Evolutionary conservation across 1,140 invertebrate species (phyloP).

Genomic region (Pogonomyrmex californicus): DNA sequence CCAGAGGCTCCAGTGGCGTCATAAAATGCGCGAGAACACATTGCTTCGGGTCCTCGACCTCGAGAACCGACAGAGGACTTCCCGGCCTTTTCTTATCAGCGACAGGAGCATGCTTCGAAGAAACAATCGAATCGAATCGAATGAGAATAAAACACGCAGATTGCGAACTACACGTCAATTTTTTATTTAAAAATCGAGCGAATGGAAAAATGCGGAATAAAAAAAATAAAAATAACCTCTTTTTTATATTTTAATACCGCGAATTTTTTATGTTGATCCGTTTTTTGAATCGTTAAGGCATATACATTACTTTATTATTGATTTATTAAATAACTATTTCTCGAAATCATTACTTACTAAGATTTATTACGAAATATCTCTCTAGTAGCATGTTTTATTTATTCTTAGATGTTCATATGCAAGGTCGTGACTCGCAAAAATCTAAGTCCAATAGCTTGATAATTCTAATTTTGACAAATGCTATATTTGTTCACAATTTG

Average conservation of each 20-base stretch:
- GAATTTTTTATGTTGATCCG: not conserved
- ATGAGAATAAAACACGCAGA: not conserved
- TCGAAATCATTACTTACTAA: not conserved
- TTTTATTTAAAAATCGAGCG: not conserved
- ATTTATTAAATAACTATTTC: not conserved
- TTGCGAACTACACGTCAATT: not conserved
- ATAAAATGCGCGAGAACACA: slow-evolving; percentile 95
- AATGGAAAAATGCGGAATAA: too few relatives aligned
- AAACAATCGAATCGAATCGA: slow-evolving; percentile 24
- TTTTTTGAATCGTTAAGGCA: not conserved
- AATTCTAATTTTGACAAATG: slow-evolving; percentile 63
- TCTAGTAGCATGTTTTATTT: slow-evolving; percentile 13
- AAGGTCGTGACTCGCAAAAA: slow-evolving; percentile 45
- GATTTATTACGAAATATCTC: not conserved
- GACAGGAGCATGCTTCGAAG: slow-evolving; percentile 84
- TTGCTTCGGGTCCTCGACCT: slow-evolving; percentile 95
- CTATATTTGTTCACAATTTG: not conserved
- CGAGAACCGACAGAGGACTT: slow-evolving; percentile 91
- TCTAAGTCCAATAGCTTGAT: slow-evolving; percentile 64
- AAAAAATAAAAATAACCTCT: not conserved
- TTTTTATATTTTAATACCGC: not conserved
- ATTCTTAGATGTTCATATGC: slow-evolving; percentile 55
- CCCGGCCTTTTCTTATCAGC: slow-evolving; percentile 88
- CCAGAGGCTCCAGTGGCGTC: slow-evolving; percentile 94
- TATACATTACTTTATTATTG: not conserved